phyloP scores from a whole-genome alignment of 2,113 vertebrate genomes.

The Stigmatopora nigra region DNA sequence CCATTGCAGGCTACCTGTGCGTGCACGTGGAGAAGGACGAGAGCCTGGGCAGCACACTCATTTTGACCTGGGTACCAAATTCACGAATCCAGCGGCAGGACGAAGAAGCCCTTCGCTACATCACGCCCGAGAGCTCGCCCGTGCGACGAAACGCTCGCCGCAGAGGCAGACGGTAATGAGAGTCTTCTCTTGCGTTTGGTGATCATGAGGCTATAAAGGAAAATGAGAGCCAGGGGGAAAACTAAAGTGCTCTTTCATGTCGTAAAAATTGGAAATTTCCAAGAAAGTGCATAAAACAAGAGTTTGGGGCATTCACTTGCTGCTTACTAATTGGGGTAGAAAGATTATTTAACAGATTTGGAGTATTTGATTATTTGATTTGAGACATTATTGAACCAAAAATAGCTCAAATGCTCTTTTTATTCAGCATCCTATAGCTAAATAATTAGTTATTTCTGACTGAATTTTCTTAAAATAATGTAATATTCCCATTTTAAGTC shows the following conservation, averaged over 20 bases:
- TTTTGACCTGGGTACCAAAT: conserved; percentile 96
- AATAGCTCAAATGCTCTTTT: too few relatives aligned
- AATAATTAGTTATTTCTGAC: too few relatives aligned
- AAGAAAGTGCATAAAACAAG: background rate
- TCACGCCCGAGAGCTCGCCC: conserved; percentile 91
- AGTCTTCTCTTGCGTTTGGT: background rate
- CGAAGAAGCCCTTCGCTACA: conserved; percentile 88
- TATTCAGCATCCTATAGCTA: too few relatives aligned
- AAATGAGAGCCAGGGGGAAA: background rate
- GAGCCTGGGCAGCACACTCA: conserved; percentile 83
- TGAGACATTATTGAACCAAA: too few relatives aligned
- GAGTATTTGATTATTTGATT: too few relatives aligned
- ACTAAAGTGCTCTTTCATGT: background rate
- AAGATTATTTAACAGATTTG: too few relatives aligned
- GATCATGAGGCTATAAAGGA: background rate
- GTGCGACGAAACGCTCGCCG: conserved; percentile 79
- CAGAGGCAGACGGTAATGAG: conserved; percentile 54
- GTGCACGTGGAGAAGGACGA: conserved; percentile 95
- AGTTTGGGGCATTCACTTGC: too few relatives aligned
- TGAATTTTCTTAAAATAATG: too few relatives aligned
- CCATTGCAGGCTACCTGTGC: conserved; percentile 83
- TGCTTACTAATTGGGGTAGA: too few relatives aligned
- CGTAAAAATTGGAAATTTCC: background rate
- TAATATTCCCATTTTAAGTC: too few relatives aligned
- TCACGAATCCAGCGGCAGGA: conserved; percentile 91